phyloP scores from a whole-genome alignment of 2,888 invertebrate genomes.

The Seira musarum region DNA sequence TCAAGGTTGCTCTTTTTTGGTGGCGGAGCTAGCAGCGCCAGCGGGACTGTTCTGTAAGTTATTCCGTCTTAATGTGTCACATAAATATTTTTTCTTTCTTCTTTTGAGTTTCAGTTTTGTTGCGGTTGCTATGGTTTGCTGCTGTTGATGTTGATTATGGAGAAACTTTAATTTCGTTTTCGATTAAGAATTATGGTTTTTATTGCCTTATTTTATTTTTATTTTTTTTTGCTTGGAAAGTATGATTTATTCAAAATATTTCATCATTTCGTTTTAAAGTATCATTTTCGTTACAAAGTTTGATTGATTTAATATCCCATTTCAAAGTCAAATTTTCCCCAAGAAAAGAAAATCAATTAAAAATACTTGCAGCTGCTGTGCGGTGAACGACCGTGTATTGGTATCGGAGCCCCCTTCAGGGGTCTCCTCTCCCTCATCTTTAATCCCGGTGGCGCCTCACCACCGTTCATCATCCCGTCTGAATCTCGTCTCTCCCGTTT shows the following conservation, averaged over 20 bases:
- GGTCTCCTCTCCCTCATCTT: constrained; percentile 15
- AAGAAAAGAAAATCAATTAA: constrained; percentile 5
- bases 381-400: constrained; percentile 31
- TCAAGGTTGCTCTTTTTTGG: constrained; percentile 29
- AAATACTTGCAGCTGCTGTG: constrained; percentile 9
- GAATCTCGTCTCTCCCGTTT: not conserved
- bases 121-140: constrained; percentile 24
- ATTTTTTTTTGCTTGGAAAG: too few species aligned
- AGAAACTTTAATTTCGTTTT: constrained; percentile 2
- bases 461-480: not conserved
- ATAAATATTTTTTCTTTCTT: not conserved
- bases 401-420: constrained; percentile 17
- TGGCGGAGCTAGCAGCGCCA: not conserved
- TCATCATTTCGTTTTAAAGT: too few species aligned
- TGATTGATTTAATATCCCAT: too few species aligned
- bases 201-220: not conserved
- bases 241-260: too few species aligned
- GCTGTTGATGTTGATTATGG: constrained; percentile 1
- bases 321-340: too few species aligned
- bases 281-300: too few species aligned
- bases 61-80: too few species aligned
- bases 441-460: not conserved
- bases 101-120: constrained; percentile 18
- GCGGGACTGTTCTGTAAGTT: not conserved
- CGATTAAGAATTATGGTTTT: constrained; percentile 1